Conservation (phyloP, 1,140 invertebrate species). For the Brachionus asplanchnoidis region DNA sequence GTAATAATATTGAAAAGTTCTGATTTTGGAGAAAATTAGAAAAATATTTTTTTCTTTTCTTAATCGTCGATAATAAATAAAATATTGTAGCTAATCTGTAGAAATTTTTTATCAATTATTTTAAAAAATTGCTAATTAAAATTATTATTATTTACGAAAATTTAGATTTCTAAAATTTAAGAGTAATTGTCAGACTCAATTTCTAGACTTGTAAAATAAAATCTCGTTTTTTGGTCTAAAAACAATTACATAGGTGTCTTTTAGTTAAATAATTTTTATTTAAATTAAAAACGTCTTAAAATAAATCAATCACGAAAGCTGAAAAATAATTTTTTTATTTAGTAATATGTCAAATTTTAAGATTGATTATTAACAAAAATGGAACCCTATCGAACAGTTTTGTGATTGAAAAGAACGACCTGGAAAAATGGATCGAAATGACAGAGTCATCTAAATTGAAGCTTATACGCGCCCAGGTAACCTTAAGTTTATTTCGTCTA, state of each 20-base stretch:
- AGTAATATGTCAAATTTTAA: background rate
- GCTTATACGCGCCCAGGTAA: background rate
- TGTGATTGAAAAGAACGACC: background rate
- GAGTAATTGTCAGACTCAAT: too few species aligned
- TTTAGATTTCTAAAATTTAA: too few species aligned
- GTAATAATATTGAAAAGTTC: too few species aligned
- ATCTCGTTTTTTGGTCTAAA: too few species aligned
- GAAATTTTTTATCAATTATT: too few species aligned
- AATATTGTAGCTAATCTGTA: too few species aligned
- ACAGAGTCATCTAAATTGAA: constrained; percentile 17
- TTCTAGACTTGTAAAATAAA: too few species aligned
- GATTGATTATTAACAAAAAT: background rate
- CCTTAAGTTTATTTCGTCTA: background rate
- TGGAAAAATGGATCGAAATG: constrained; percentile 13
- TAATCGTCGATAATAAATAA: too few species aligned
- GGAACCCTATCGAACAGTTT: background rate
- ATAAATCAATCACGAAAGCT: background rate
- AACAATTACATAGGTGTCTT: background rate
- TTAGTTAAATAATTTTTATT: background rate
- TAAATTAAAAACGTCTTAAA: background rate
- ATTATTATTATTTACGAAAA: too few species aligned
- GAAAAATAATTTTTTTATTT: background rate
- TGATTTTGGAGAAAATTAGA: too few species aligned
- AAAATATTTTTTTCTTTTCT: too few species aligned
- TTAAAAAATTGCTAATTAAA: too few species aligned